Percentiles rank a stretch among this genome's conserved stretches.
phyloP scores from a whole-genome alignment of 2,888 invertebrate species.

The Chymomyza fuscimana region DNA sequence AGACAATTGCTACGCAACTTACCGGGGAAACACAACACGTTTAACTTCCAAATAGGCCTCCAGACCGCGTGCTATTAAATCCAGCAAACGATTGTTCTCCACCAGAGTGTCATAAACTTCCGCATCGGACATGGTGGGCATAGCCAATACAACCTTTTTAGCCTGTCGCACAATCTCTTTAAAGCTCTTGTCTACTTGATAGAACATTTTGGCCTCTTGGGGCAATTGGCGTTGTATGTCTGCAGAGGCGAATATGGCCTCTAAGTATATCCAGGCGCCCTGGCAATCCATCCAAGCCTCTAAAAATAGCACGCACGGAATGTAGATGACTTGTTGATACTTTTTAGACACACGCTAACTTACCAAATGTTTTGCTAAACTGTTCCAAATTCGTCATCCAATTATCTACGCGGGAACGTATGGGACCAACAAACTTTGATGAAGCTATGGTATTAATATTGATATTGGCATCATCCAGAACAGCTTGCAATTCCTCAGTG shows the following conservation, averaged over 20 bases:
- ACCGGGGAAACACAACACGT: constrained; percentile 90
- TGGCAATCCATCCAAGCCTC: constrained; percentile 95
- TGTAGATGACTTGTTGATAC: too few relatives aligned
- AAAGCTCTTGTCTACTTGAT: constrained; percentile 92
- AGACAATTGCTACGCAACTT: not conserved
- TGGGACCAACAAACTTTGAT: constrained; percentile 91
- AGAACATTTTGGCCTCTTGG: constrained; percentile 92
- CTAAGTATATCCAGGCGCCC: constrained; percentile 95
- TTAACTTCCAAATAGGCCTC: constrained; percentile 94
- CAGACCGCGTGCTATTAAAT: constrained; percentile 93
- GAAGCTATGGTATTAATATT: constrained; percentile 92
- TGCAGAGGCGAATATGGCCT: constrained; percentile 96
- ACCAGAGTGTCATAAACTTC: constrained; percentile 85
- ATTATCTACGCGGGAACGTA: constrained; percentile 89
- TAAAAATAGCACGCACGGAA: constrained; percentile 66
- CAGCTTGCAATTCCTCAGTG: constrained; percentile 90
- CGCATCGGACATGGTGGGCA: constrained; percentile 88
- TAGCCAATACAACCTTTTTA: constrained; percentile 89
- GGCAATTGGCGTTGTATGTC: constrained; percentile 96
- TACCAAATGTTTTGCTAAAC: constrained; percentile 90
- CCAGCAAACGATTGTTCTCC: constrained; percentile 88
- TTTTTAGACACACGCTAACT: constrained; percentile 24
- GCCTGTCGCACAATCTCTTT: constrained; percentile 92
- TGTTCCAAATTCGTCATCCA: constrained; percentile 87
- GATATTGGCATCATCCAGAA: constrained; percentile 92